Evolutionary conservation across 2,888 invertebrate genomes (phyloP).

Genomic region (Liodrosophila aerea): DNA sequence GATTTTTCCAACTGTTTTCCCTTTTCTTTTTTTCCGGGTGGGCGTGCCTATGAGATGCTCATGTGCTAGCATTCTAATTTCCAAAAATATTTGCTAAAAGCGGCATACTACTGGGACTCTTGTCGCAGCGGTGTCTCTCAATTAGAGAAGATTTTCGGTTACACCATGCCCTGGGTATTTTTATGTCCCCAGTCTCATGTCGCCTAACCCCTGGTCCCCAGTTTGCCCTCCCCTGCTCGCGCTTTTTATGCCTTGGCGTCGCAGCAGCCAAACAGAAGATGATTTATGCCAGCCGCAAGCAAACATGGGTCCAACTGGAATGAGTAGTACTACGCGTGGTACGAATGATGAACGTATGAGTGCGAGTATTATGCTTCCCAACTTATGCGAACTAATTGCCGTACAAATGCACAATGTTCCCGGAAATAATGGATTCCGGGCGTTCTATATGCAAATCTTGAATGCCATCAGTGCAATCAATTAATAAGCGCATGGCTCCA

Average conservation of each 20-base stretch:
- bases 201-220: constrained; percentile 11
- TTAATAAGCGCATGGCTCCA: constrained; percentile 52
- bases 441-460: constrained; percentile 57
- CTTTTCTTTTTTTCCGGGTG: constrained; percentile 55
- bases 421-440: constrained; percentile 78
- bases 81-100: constrained; percentile 46
- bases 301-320: constrained; percentile 47
- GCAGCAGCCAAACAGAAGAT: constrained; percentile 51
- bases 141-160: constrained; percentile 63
- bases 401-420: constrained; percentile 82
- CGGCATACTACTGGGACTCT: constrained; percentile 27
- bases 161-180: constrained; percentile 54
- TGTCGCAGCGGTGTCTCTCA: constrained; percentile 61
- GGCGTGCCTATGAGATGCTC: constrained; percentile 18
- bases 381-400: constrained; percentile 79
- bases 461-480: constrained; percentile 71
- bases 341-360: constrained; percentile 7
- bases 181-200: constrained; percentile 26
- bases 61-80: constrained; percentile 7
- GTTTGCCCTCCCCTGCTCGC: neutral
- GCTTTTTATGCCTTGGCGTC: constrained; percentile 56
- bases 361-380: constrained; percentile 53
- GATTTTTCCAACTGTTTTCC: neutral
- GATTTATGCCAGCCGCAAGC: constrained; percentile 73
- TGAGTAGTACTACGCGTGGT: constrained; percentile 9